These are phyloP conservation scores for Cepaea hortensis DNA, from an alignment of 2,888 invertebrate genomes.

Conservation along the genomic window DNA sequence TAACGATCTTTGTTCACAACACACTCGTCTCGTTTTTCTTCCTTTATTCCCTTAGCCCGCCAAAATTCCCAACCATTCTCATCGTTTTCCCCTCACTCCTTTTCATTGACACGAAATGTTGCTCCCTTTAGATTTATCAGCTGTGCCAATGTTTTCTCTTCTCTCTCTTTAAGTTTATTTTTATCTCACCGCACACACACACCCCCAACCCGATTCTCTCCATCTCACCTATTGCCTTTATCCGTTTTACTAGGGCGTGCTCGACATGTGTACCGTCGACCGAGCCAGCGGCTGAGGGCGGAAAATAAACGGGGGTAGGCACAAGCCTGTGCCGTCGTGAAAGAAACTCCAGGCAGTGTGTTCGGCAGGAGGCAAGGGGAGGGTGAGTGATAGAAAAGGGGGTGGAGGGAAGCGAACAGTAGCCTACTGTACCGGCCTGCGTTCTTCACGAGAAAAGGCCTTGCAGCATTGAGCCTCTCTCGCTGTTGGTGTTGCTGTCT, in stretches of 20 bases:
- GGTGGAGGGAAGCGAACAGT: neutral
- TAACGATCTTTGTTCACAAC: neutral
- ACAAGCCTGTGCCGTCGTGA: neutral
- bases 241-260: neutral
- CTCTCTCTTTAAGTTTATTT: too few species aligned
- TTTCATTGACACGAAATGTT: too few species aligned
- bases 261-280: neutral
- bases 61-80: too few species aligned
- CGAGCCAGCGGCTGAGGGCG: neutral
- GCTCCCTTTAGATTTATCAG: too few species aligned
- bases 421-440: constrained; percentile 13
- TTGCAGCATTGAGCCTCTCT: neutral
- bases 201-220: too few species aligned
- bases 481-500: neutral
- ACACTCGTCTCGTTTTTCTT: neutral
- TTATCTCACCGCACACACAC: too few species aligned
- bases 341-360: neutral
- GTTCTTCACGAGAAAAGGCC: neutral
- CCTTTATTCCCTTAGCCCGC: neutral
- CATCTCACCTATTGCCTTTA: too few species aligned
- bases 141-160: too few species aligned
- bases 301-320: neutral
- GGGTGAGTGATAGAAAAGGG: neutral
- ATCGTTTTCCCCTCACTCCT: too few species aligned
- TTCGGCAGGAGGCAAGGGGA: neutral